Evolutionary conservation across 1,140 invertebrate genomes (phyloP).

Genomic region (Tetragnatha versicolor): DNA sequence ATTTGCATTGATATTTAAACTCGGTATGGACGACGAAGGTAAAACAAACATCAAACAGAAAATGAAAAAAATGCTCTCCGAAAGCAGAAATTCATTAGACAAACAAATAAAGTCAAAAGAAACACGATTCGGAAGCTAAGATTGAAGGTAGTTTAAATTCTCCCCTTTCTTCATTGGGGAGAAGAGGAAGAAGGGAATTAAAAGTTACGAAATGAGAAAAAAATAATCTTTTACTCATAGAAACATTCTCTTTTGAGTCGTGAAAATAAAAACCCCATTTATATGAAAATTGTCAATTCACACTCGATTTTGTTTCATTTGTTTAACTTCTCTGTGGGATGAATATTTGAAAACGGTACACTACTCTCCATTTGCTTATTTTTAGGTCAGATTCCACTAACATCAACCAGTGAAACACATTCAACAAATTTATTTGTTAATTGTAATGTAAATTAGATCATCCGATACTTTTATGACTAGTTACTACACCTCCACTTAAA

Average conservation of each 20-base stretch:
- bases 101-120: conserved; percentile 53
- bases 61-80: not conserved
- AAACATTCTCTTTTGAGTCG: conserved; percentile 17
- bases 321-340: conserved; percentile 30
- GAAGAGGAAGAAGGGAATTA: conserved; percentile 40
- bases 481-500: no score
- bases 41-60: conserved; percentile 32
- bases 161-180: not conserved
- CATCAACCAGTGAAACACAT: not conserved
- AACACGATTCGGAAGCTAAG: conserved; percentile 29
- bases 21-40: not conserved
- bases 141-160: conserved; percentile 34
- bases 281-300: conserved; percentile 55
- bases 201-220: conserved; percentile 25
- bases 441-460: no score
- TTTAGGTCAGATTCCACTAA: conserved; percentile 3
- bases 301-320: conserved; percentile 50
- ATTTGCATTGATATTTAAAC: conserved; percentile 26
- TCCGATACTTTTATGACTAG: no score
- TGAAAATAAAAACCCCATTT: conserved; percentile 47
- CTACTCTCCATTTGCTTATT: not conserved
- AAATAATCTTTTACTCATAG: conserved; percentile 8
- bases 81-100: conserved; percentile 23
- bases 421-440: no score
- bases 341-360: conserved; percentile 16